These are phyloP conservation scores for Castor canadensis DNA, from an alignment of 2,113 vertebrate species.

Conservation along the genomic window DNA sequence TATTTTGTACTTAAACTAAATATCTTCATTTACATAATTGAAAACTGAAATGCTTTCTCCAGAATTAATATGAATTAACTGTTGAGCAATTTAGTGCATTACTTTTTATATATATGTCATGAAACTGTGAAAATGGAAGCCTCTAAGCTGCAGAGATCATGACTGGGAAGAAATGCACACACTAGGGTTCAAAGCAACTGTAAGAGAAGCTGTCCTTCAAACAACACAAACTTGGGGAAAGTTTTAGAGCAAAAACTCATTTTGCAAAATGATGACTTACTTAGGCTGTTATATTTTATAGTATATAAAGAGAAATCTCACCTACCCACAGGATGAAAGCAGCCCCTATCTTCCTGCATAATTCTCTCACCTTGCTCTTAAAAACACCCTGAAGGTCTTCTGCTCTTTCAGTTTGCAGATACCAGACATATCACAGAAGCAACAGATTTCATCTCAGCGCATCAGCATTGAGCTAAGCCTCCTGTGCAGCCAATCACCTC, in stretches of 20 bases:
- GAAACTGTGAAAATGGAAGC: not conserved
- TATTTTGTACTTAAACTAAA: slow-evolving; percentile 47
- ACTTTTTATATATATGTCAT: slow-evolving; percentile 1
- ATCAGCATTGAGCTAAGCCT: not conserved
- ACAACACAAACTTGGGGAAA: not conserved
- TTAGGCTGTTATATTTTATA: not conserved
- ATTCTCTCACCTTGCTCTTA: not conserved
- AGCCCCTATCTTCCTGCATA: not conserved
- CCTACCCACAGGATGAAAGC: not conserved
- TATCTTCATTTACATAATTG: slow-evolving; percentile 49
- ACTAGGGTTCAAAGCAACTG: not conserved
- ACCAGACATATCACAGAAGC: not conserved
- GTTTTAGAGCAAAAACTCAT: not conserved
- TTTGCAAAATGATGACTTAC: not conserved
- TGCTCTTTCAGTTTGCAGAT: not conserved
- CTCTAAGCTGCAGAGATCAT: not conserved
- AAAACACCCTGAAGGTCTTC: not conserved
- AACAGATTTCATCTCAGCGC: not conserved
- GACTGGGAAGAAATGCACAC: not conserved
- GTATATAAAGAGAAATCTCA: not conserved
- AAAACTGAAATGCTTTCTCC: slow-evolving; percentile 63
- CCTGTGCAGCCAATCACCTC: not conserved
- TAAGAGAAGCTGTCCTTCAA: not conserved
- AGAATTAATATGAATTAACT: slow-evolving; percentile 66
- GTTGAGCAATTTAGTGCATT: not conserved